phyloP scores from a whole-genome alignment of 2,888 invertebrate genomes.

The Luffia ferchaultella region DNA sequence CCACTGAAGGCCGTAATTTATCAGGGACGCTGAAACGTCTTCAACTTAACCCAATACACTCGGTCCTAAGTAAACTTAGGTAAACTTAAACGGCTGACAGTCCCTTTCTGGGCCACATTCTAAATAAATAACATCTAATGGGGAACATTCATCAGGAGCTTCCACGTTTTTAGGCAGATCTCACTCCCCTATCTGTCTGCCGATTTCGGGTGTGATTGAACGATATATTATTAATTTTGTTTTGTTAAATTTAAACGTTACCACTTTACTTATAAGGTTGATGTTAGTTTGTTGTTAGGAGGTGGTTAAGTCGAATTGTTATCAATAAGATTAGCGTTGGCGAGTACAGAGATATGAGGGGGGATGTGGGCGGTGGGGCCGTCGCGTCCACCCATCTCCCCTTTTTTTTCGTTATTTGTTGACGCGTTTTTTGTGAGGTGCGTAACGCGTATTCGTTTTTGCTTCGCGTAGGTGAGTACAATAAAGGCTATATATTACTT shows the following conservation, averaged over 20 bases:
- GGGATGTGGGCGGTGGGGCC: constrained; percentile 36
- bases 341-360: constrained; percentile 57
- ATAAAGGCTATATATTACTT: not conserved
- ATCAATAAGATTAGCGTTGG: constrained; percentile 53
- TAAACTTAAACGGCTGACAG: constrained; percentile 50
- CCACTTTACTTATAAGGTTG: constrained; percentile 14
- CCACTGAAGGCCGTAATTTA: constrained; percentile 31
- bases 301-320: constrained; percentile 35
- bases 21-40: constrained; percentile 49
- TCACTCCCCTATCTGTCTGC: constrained; percentile 52
- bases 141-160: constrained; percentile 65
- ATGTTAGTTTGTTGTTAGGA: constrained; percentile 17
- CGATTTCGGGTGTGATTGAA: constrained; percentile 34
- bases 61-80: constrained; percentile 63
- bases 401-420: constrained; percentile 33
- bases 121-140: constrained; percentile 69
- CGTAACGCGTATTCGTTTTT: constrained; percentile 36
- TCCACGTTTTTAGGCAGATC: constrained; percentile 62
- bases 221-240: not conserved
- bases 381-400: constrained; percentile 46
- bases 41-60: constrained; percentile 57
- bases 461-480: constrained; percentile 28
- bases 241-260: not conserved
- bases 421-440: constrained; percentile 44
- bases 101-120: constrained; percentile 63